Conservation (phyloP, 2,888 invertebrate genomes). For the Sphaerophoria rueppellii region DNA sequence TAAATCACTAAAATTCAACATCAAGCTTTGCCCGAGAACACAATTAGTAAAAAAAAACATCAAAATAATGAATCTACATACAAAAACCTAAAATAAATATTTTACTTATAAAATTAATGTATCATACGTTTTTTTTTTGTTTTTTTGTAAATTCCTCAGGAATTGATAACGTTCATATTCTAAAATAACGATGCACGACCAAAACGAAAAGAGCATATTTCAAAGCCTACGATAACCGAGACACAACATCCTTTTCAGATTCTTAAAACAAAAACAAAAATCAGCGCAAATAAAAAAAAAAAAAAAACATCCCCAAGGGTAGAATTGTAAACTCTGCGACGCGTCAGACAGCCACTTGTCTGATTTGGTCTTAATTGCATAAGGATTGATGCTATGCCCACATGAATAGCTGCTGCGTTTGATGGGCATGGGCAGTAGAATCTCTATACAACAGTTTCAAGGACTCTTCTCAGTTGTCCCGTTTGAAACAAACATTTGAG, state of each 20-base stretch:
- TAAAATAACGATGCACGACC: not conserved
- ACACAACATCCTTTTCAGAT: not conserved
- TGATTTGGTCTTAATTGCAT: slow-evolving; percentile 73
- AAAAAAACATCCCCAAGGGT: slow-evolving; percentile 59
- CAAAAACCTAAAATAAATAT: too few relatives aligned
- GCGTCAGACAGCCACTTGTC: slow-evolving; percentile 73
- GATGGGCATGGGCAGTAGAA: slow-evolving; percentile 40
- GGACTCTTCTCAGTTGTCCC: slow-evolving; percentile 29
- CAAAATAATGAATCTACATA: too few relatives aligned
- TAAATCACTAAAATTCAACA: too few relatives aligned
- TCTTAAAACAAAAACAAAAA: slow-evolving; percentile 34
- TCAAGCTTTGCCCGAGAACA: too few relatives aligned
- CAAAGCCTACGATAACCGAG: not conserved
- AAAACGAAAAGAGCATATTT: not conserved
- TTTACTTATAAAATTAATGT: too few relatives aligned
- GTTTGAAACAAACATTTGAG: slow-evolving; percentile 5
- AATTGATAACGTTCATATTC: not conserved
- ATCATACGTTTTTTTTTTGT: too few relatives aligned
- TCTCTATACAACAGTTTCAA: slow-evolving; percentile 43
- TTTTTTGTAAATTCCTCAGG: too few relatives aligned
- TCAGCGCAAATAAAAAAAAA: slow-evolving; percentile 28
- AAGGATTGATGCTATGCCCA: slow-evolving; percentile 72
- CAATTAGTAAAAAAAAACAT: too few relatives aligned
- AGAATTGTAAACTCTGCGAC: slow-evolving; percentile 65
- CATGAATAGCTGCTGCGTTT: slow-evolving; percentile 61